Conservation (phyloP, 2,113 vertebrate species). For the Campylomormyrus tamandua region DNA sequence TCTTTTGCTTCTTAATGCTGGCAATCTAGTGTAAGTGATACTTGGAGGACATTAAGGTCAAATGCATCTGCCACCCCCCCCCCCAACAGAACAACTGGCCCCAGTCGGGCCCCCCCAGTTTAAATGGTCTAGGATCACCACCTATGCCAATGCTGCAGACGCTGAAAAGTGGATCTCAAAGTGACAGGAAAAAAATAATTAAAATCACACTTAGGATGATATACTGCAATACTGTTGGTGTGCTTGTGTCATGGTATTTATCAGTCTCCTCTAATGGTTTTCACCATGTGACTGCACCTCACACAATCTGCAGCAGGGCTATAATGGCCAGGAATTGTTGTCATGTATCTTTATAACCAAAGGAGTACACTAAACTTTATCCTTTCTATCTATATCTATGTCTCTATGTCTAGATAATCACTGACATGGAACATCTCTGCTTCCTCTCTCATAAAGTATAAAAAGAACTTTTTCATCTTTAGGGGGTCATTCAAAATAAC, state of each 20-base stretch:
- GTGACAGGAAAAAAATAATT: not conserved
- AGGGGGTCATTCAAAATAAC: conserved; percentile 9
- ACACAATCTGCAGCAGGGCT: not conserved
- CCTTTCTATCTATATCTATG: not conserved
- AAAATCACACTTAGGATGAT: not conserved
- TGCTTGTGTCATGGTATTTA: not conserved
- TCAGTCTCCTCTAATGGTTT: not conserved
- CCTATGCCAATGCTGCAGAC: not conserved
- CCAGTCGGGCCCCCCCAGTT: too few species aligned
- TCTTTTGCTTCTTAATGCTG: too few species aligned
- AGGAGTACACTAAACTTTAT: not conserved
- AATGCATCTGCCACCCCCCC: too few species aligned
- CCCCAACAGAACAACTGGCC: too few species aligned
- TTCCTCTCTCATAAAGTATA: not conserved
- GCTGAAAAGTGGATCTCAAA: not conserved
- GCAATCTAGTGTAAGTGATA: too few species aligned
- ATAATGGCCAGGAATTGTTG: not conserved
- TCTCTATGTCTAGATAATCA: not conserved
- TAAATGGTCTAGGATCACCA: too few species aligned
- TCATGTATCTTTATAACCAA: not conserved
- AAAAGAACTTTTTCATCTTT: not conserved
- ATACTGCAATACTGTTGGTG: not conserved
- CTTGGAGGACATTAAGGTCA: too few species aligned
- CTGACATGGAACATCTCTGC: not conserved
- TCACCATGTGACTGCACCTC: not conserved